phyloP scores from a whole-genome alignment of 2,797 vertebrate genomes.

The Pelochelys cantorii region DNA sequence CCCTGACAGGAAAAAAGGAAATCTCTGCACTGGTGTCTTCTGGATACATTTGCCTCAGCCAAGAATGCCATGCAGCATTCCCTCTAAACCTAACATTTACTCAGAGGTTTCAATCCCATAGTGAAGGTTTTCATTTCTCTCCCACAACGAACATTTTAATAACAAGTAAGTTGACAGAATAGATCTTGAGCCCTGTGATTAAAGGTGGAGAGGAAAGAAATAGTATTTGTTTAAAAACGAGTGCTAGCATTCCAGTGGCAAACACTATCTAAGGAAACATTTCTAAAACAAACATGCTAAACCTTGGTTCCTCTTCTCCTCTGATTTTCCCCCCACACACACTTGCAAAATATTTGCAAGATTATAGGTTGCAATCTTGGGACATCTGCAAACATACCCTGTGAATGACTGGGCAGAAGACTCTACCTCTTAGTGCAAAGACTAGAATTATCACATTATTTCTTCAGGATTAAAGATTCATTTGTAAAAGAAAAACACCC shows the following conservation, averaged over 20 bases:
- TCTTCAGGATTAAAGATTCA: not conserved
- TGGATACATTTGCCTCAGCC: not conserved
- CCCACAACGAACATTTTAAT: not conserved
- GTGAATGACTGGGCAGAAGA: not conserved
- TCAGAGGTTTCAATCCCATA: not conserved
- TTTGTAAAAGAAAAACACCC: not conserved
- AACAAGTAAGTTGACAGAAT: not conserved
- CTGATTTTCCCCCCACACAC: not conserved
- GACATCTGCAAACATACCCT: not conserved
- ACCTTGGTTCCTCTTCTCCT: not conserved
- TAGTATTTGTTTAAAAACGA: not conserved
- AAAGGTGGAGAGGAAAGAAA: not conserved
- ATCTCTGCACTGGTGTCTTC: not conserved
- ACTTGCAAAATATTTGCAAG: slow-evolving; percentile 35
- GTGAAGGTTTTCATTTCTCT: not conserved
- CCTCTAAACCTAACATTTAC: not conserved
- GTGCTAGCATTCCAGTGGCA: not conserved
- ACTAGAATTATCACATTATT: slow-evolving; percentile 11
- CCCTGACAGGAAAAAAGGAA: not conserved
- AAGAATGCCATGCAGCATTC: slow-evolving; percentile 10
- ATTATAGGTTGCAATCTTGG: not conserved
- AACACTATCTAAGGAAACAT: not conserved
- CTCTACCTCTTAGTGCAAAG: not conserved
- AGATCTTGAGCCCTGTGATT: not conserved
- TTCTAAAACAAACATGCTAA: slow-evolving; percentile 11